Evolutionary conservation across 2,113 vertebrate genomes (phyloP).

Genomic region (Calidris pygmaea): DNA sequence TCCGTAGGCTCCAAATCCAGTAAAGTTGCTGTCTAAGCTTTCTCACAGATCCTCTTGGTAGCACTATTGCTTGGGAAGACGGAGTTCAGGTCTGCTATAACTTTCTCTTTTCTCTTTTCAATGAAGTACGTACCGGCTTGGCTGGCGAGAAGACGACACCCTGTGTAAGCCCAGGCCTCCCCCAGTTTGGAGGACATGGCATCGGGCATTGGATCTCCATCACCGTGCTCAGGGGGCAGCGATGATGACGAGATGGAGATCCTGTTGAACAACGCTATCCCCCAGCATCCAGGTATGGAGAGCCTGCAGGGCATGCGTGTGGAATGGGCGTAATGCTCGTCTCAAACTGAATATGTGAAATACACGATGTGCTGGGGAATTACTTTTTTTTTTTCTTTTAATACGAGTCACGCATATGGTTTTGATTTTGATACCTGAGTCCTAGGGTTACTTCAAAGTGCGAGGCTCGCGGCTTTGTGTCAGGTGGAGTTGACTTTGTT

Average conservation of each 20-base stretch:
- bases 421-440: not conserved
- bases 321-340: not conserved
- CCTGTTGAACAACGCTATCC: conserved; percentile 74
- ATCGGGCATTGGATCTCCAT: conserved; percentile 78
- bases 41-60: not conserved
- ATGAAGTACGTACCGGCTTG: not conserved
- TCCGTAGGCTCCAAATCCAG: not conserved
- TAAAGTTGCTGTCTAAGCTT: not conserved
- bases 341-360: not conserved
- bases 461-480: fast-evolving
- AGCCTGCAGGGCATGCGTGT: not conserved
- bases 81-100: not conserved
- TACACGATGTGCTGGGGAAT: not conserved
- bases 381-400: not conserved
- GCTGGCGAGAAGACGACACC: not conserved
- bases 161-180: conserved; percentile 18
- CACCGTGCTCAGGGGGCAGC: conserved; percentile 77
- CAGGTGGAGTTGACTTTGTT: conserved; percentile 12
- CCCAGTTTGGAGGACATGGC: conserved; percentile 70
- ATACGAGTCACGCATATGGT: fast-evolving
- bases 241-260: conserved; percentile 81
- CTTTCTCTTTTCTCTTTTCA: not conserved
- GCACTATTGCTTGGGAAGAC: not conserved
- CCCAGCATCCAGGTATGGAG: conserved; percentile 71
- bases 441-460: not conserved